phyloP scores from a whole-genome alignment of 1,140 invertebrate species.

The Paracyclopina nana region DNA sequence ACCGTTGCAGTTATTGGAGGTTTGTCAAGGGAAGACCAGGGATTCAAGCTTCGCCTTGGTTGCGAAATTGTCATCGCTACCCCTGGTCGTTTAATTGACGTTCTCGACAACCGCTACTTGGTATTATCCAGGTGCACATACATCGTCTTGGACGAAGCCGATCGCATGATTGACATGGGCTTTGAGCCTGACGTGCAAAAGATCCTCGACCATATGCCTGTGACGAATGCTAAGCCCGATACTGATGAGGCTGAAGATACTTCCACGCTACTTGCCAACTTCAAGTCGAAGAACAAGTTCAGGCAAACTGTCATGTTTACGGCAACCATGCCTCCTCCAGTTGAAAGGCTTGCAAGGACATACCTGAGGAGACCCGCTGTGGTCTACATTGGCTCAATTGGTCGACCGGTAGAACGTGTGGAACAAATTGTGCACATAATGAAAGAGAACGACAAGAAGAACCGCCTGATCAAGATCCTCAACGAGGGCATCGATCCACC shows the following conservation, averaged over 20 bases:
- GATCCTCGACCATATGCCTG: conserved; percentile 95
- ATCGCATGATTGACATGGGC: conserved; percentile 99
- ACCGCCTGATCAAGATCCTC: conserved; percentile 66
- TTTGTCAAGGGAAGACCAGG: conserved; percentile 62
- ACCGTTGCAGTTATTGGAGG: conserved; percentile 97
- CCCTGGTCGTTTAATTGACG: conserved; percentile 95
- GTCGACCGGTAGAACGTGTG: conserved; percentile 90
- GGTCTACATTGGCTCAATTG: conserved; percentile 95
- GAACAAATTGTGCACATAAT: conserved; percentile 96
- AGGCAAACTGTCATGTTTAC: conserved; percentile 99
- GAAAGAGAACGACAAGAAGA: conserved; percentile 76
- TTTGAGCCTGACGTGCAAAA: conserved; percentile 67
- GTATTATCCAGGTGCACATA: conserved; percentile 78
- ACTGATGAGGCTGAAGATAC: conserved; percentile 96
- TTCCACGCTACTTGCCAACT: conserved; percentile 62
- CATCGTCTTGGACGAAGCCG: conserved; percentile 62
- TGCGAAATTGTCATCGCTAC: conserved; percentile 99
- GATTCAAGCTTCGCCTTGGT: conserved; percentile 81
- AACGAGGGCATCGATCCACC: conserved; percentile 62
- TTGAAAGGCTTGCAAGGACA: conserved; percentile 81
- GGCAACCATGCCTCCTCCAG: conserved; percentile 95
- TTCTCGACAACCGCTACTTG: conserved; percentile 92
- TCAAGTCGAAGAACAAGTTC: conserved; percentile 92
- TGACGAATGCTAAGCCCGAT: conserved; percentile 95
- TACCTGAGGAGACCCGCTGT: conserved; percentile 88